Evolutionary conservation across 1,140 invertebrate genomes (phyloP), one percentile per base, ranked within the genome.

Genomic region (Drosophila kurseongensis): DNA sequence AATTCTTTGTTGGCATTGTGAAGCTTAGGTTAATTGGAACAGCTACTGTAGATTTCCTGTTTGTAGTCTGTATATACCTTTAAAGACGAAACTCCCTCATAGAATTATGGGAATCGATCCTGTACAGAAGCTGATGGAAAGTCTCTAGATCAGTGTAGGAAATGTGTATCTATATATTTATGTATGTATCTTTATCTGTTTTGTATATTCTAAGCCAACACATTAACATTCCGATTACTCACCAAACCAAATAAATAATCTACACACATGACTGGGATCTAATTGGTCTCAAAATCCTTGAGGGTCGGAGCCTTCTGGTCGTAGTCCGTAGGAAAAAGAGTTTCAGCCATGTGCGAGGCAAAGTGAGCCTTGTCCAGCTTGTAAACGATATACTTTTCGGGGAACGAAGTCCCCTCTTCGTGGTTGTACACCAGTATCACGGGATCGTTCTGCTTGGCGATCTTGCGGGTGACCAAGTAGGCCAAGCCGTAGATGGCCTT

Each of bases 341-440:
- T 36, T 4, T 23, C 23, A 10, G 61, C 50, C 42, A 91, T 35
- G 36, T 91, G 83, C 1, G 63, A 3, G 2, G 77, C 23, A 55
- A 89, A 91, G 23, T 75, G n/a, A 0, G 8, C 0, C 0, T 56
- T 71, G 14, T 89, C 62, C 54, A 82, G 76, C 40, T 76, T 89
- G 35, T 82, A 91, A 5, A 81, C 41, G 1, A 85, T 27, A 65
- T 91, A 91, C 48, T 85, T 91, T n/a, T 91, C 83, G 1, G 86
- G 86, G 5, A 89, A 85, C 7, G 69, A 62, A 0, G 71, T 76
- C 12, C 59, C 66, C 16, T 73, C 16, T 7, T 72, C 50, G n/a
- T 41, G 48, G 14, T 72, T 78, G 48, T 91, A 91, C 4, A 91
- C 78, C 50, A 91, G 14, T 8, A 91, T 73, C 5, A 91, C 45